Evolutionary conservation across 64 coral and sea anemone species (phyloP), one percentile per base, ranked within the genome.

Genomic region (Montipora foliosa): DNA sequence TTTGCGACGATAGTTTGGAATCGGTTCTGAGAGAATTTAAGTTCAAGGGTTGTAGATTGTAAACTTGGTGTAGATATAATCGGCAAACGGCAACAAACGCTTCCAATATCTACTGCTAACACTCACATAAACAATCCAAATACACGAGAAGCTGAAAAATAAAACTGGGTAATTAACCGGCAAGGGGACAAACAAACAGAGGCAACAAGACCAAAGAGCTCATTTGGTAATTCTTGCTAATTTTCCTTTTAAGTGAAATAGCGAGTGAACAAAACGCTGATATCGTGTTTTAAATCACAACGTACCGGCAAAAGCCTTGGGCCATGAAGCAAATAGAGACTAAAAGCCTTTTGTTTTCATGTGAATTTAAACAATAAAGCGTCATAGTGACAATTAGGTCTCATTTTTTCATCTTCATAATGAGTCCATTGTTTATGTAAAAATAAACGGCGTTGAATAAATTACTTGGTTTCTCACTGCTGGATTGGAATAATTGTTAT

Each of bases 281-380:
- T 86, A 37, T 51, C 82, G 62, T 86, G 62, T 67, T 86, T 71
- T 12, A 59, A 86, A 72, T 86, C 66, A 70, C 44, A 72, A 84
- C 59, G 46, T 46, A 52, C 20, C 8, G 9, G 82, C 82, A 37
- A 37, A 37, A 37, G 37, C 66, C 11, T 48, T 15, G 19, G 82
- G 82, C 82, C 71, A 86, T 68, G 6, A 51, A 67, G 16, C 15
- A 17, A 67, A 80, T 46, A 12, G 1, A 21, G 8, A 19, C 17
- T 61, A 86, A 86, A 72, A 49, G 66, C 62, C 66, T 60, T 68
- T 84, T 84, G 81, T 84, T 69, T 47, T 11, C 67, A 13, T 49
- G 64, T 86, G 82, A 68, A 71, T 49, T 72, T 71, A 15, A 86
- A 86, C 82, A 72, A 86, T 86, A 71, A 44, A 9, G 47, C 82